phyloP scores from a whole-genome alignment of 2,888 invertebrate species.

The Aphodius sticticus region DNA sequence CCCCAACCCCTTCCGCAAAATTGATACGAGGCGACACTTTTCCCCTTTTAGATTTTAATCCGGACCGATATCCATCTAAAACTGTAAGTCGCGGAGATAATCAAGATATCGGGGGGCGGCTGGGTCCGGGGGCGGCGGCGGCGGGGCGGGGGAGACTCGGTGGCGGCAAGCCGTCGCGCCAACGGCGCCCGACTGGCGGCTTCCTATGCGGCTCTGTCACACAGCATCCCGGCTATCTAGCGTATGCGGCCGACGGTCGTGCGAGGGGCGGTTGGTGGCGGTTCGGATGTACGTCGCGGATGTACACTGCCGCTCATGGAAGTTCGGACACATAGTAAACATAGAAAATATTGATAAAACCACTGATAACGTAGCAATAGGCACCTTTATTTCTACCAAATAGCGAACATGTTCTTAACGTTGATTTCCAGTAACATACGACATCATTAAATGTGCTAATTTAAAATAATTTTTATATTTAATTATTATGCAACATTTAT shows the following conservation, averaged over 20 bases:
- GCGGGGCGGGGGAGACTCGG: conserved; percentile 34
- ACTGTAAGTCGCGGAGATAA: conserved; percentile 34
- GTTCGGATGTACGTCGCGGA: conserved; percentile 26
- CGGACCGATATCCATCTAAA: background rate
- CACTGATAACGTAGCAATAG: too few species aligned
- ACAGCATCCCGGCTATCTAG: conserved; percentile 43
- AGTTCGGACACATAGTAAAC: too few species aligned
- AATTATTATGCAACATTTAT: too few species aligned
- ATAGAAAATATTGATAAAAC: too few species aligned
- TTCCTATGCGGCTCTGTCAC: conserved; percentile 42
- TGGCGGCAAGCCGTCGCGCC: conserved; percentile 20
- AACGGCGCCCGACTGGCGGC: conserved; percentile 46
- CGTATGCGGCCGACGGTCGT: conserved; percentile 36
- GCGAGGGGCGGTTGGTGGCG: conserved; percentile 16
- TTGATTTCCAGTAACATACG: too few species aligned
- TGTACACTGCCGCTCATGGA: too few species aligned
- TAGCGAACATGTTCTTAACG: too few species aligned
- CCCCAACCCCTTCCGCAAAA: background rate
- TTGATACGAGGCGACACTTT: background rate
- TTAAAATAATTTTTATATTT: too few species aligned
- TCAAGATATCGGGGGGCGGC: conserved; percentile 40
- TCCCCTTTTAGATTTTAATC: background rate
- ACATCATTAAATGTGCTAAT: too few species aligned
- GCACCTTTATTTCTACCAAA: too few species aligned
- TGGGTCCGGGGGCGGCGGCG: conserved; percentile 36